Base-by-base conservation (phyloP, 2,113 vertebrate genomes). In the Scartelaos histophorus region DNA sequence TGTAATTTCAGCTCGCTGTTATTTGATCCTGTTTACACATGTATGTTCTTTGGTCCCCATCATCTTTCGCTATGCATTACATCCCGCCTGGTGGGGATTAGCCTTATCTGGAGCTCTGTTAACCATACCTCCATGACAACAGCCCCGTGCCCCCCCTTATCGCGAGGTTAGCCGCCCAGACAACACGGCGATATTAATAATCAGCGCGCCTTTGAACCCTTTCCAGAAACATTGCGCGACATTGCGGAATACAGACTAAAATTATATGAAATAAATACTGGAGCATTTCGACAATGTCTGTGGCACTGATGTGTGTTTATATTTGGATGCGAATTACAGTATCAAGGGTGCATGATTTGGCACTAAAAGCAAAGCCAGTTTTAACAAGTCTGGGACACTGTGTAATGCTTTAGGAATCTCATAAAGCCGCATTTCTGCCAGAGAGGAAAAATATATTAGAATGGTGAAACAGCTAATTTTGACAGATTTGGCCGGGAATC, bases 31-130 rank as follows among this genome's bases (percentile, higher is more conserved):
- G 43, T 82, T 76, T 75, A 70, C 77, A 81, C 77, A 70, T 71
- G 69, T 65, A 38, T 38, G 51, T 70, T 77, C 69, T 6, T 13
- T 25, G 35, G 66, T 67, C 45, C 72, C 74, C 61, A 57, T 86
- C 75, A 66, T 29, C 76, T 88, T 61, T 87, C 76, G 65, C 75
- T 81, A 73, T 89, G 85, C 83, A 84, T 87, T 87, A 68, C 78
- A 79, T 76, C 22, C 29, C 71, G 75, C 74, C 82, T 58, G 16
- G 75, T 66, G 34, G 74, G 86, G 79, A 88, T 88, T 86, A 87
- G 67, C 78, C 85, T 88, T 87, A 89, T 91, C 87, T 89, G 49
- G 46, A 70, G 62, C 43, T 62, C 46, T 70, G 86, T 80, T 88
- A 81, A 79, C 79, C 86, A 77, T 77, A 73, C 71, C 24, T 64